phyloP scores from a whole-genome alignment of 2,113 vertebrate species.

The Clupea harengus region DNA sequence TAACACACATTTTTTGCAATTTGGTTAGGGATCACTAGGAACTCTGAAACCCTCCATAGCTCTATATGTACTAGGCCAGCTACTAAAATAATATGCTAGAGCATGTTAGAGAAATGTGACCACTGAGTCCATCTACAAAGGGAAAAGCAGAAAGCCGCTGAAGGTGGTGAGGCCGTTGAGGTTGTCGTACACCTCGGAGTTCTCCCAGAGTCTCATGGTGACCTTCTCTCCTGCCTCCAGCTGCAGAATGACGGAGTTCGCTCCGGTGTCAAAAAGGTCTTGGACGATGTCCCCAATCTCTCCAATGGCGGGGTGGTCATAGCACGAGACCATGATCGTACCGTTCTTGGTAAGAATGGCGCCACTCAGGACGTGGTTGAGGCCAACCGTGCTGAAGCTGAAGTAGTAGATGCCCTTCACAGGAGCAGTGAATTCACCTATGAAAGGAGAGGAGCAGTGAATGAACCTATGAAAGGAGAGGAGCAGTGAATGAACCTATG shows the following conservation, averaged over 20 bases:
- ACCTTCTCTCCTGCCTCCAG: conserved; percentile 33
- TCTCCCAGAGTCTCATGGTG: conserved; percentile 39
- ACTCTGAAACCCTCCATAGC: too few species aligned
- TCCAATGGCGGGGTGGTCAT: background rate
- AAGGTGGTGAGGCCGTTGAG: conserved; percentile 50
- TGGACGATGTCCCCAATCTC: background rate
- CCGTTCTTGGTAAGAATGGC: conserved; percentile 41
- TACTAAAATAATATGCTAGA: too few species aligned
- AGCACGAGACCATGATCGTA: conserved; percentile 28
- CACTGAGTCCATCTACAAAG: background rate
- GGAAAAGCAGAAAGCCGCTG: conserved; percentile 50
- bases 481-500: background rate
- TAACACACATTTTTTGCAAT: too few species aligned
- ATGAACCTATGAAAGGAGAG: background rate
- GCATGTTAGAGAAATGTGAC: too few species aligned
- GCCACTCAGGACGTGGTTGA: conserved; percentile 32
- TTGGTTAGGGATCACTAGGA: too few species aligned
- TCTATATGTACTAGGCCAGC: too few species aligned
- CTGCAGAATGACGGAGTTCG: conserved; percentile 34
- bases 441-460: background rate
- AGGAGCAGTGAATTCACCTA: background rate
- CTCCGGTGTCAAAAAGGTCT: conserved; percentile 23
- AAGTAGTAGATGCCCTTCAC: conserved; percentile 4
- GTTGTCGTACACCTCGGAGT: conserved; percentile 42
- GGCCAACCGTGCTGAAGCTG: conserved; percentile 2